Evolutionary conservation across 2,888 invertebrate species (phyloP).

Genomic region (Dryobota labecula): DNA sequence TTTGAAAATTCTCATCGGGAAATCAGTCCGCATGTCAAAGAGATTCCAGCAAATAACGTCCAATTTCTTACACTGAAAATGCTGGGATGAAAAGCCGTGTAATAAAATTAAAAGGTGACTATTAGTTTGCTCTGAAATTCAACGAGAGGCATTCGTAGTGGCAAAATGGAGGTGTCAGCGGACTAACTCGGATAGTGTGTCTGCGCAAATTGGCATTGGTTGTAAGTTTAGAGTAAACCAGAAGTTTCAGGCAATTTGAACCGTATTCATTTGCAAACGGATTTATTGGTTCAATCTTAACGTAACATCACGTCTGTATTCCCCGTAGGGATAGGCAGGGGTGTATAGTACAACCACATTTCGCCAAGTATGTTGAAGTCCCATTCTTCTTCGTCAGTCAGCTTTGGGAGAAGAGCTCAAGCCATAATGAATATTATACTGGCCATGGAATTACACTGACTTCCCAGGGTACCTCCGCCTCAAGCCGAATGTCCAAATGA

Average conservation of each 20-base stretch:
- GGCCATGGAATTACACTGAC: background rate
- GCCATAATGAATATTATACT: background rate
- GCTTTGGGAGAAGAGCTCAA: background rate
- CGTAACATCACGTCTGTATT: background rate
- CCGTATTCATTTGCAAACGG: background rate
- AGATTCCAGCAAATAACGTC: background rate
- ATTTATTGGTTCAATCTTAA: background rate
- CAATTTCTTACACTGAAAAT: background rate
- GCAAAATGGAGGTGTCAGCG: constrained; percentile 29
- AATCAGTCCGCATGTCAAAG: background rate
- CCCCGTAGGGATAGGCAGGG: background rate
- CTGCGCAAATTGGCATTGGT: constrained; percentile 21
- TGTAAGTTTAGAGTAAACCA: constrained; percentile 8
- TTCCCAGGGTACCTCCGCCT: background rate
- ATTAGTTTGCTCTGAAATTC: constrained; percentile 26
- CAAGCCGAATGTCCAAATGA: too few relatives aligned
- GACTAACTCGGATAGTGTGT: constrained; percentile 10
- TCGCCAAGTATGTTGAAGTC: background rate
- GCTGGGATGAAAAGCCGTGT: constrained; percentile 3
- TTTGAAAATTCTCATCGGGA: background rate
- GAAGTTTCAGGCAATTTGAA: constrained; percentile 16
- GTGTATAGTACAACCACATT: background rate
- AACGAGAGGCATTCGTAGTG: constrained; percentile 2
- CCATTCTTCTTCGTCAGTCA: background rate
- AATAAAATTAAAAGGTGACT: constrained; percentile 31